Evolutionary conservation across 2,113 vertebrate genomes (phyloP), one percentile per base, ranked within the genome.

Genomic region (Toxotes chatareus): DNA sequence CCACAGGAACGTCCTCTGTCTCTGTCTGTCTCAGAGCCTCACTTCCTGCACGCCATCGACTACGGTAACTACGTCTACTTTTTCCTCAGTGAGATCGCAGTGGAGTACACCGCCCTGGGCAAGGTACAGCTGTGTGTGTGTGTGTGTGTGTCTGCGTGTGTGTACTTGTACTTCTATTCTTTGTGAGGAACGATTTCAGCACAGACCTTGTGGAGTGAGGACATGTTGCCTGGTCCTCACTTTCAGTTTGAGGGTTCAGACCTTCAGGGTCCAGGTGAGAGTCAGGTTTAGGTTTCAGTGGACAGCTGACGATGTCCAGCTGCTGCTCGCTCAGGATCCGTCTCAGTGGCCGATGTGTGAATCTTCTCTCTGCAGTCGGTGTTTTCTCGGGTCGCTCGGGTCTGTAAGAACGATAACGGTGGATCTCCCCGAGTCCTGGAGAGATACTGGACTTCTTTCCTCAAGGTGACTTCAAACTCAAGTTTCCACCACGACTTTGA

Each of bases 381-480:
- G 65, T 98, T 98, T 79, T 97, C 97, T 0, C 96, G 97, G 0
- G 97, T 97, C n/a, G 97, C 95, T 0, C 95, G 97, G 0, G 97
- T 99, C 4, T 99, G 98, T 87, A 98, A 98, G 91, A 98, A 98
- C 0, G 98, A 98, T 89, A 93, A 93, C 14, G 98, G 97, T 0
- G 98, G 98, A 1, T 97, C 98, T 0, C 96, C 96, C 0, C 89
- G 98, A 64, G 97, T 97, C 32, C 93, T 99, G 91, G 97, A 99
- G 86, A 94, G 96, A 47, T 96, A 97, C 81, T 99, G 98, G 98
- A 99, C 97, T 0, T 98, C 97, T 0, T 99, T 98, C 90, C 94
- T 99, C 27, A 99, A 99, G 94, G 92, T 92, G 62, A 27, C 16
- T 5, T 31, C 17, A 21, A 38, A 38, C 36, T n/a, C n/a, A n/a